Evolutionary conservation across 1,140 invertebrate genomes (phyloP).

Genomic region (Nebria ingens): DNA sequence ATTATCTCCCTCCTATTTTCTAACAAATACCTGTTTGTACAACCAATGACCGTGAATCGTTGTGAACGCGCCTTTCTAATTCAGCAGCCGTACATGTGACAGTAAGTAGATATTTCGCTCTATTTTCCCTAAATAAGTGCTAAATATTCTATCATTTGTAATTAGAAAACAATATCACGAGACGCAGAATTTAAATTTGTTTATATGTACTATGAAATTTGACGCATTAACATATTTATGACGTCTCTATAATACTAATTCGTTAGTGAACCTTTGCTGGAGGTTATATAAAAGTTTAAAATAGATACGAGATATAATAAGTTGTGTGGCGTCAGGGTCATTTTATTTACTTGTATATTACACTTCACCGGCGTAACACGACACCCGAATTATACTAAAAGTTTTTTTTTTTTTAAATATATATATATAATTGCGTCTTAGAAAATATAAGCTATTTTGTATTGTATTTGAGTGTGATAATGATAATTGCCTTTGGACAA

Average conservation of each 20-base stretch:
- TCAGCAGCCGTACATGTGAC: constrained; percentile 1
- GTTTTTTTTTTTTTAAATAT: too few relatives aligned
- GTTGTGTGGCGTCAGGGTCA: background rate
- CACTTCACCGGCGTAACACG: too few relatives aligned
- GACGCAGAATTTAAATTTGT: background rate
- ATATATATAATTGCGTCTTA: too few relatives aligned
- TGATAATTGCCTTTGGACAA: too few relatives aligned
- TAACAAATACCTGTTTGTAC: too few relatives aligned
- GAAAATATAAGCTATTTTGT: too few relatives aligned
- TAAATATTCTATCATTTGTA: too few relatives aligned
- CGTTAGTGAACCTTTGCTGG: constrained; percentile 1
- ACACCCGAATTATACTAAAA: too few relatives aligned
- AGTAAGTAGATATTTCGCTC: constrained; percentile 2
- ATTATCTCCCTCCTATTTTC: too few relatives aligned
- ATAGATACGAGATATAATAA: constrained; percentile 1
- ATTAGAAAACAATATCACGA: background rate
- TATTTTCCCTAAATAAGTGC: too few relatives aligned
- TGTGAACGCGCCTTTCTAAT: background rate
- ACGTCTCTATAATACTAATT: background rate
- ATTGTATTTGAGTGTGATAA: background rate
- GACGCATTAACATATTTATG: background rate
- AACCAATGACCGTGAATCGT: background rate
- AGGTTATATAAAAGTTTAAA: constrained; percentile 8
- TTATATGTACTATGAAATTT: constrained; percentile 6
- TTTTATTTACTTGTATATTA: background rate